Conservation (phyloP, 2,888 invertebrate genomes). For the Mesorhabditis belari region DNA sequence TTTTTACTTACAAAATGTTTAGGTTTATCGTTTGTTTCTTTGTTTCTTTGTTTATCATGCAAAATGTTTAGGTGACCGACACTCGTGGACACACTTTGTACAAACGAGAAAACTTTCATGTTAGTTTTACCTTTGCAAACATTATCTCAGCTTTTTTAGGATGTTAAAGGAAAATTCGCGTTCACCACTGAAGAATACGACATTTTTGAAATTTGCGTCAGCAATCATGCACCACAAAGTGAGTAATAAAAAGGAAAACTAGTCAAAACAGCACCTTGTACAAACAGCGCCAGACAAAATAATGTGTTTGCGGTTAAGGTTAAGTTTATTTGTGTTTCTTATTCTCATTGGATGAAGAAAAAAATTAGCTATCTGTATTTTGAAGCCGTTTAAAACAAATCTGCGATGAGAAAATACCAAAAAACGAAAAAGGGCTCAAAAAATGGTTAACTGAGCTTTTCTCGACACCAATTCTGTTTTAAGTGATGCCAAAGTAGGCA, state of each 20-base stretch:
- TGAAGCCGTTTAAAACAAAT: no score
- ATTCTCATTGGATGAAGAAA: no score
- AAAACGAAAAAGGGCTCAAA: no score
- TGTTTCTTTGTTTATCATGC: neutral
- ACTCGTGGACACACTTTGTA: conserved; percentile 86
- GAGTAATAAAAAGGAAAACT: conserved; percentile 4
- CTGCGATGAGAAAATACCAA: no score
- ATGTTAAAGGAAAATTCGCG: conserved; percentile 80
- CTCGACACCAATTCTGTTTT: no score
- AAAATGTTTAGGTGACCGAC: conserved; percentile 69
- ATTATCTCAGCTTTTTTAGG: conserved; percentile 1
- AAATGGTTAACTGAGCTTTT: no score
- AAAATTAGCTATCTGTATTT: no score
- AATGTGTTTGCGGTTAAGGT: no score
- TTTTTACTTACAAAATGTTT: neutral
- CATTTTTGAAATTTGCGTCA: conserved; percentile 92
- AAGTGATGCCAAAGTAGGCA: no score
- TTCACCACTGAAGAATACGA: conserved; percentile 94
- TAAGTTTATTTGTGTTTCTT: no score
- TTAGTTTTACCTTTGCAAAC: conserved; percentile 85
- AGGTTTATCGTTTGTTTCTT: neutral
- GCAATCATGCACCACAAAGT: conserved; percentile 52
- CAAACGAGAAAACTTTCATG: conserved; percentile 76
- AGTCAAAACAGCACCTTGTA: neutral
- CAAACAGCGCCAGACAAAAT: neutral